phyloP scores from a whole-genome alignment of 2,113 vertebrate species.

The Otus sunia region DNA sequence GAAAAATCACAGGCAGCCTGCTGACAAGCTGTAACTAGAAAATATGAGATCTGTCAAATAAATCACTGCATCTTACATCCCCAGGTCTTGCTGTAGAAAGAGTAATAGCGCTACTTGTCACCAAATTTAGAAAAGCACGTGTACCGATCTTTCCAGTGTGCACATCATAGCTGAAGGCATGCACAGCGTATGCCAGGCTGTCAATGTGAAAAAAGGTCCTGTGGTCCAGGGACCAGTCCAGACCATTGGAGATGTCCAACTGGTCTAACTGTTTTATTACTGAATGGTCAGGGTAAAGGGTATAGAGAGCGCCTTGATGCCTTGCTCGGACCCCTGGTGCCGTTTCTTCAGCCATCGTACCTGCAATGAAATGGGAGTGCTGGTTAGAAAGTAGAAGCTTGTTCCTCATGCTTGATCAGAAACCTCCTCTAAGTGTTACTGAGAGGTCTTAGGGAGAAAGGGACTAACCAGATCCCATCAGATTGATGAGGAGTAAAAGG shows the following conservation, averaged over 20 bases:
- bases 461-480: not conserved
- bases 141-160: slow-evolving; percentile 75
- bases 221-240: slow-evolving; percentile 89
- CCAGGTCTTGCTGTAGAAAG: not conserved
- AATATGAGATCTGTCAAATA: not conserved
- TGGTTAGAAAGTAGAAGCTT: not conserved
- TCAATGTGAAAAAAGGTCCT: slow-evolving; percentile 85
- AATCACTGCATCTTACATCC: not conserved
- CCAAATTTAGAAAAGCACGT: not conserved
- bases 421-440: not conserved
- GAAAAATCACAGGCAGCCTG: not conserved
- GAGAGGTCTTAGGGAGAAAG: not conserved
- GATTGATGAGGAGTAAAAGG: not conserved
- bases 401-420: not conserved
- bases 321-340: slow-evolving; percentile 56
- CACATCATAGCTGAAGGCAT: slow-evolving; percentile 82
- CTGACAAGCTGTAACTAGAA: not conserved
- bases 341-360: slow-evolving; percentile 66
- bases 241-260: slow-evolving; percentile 86
- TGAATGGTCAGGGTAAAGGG: slow-evolving; percentile 67
- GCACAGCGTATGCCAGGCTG: slow-evolving; percentile 78
- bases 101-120: not conserved
- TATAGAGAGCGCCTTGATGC: slow-evolving; percentile 77
- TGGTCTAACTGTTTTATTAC: slow-evolving; percentile 75
- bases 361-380: not conserved